Percentiles rank a stretch among this genome's conserved stretches.
These are phyloP conservation scores for Microctenopoma stevenorrisi DNA, from an alignment of 2,797 vertebrate genomes.

Conservation along the genomic window DNA sequence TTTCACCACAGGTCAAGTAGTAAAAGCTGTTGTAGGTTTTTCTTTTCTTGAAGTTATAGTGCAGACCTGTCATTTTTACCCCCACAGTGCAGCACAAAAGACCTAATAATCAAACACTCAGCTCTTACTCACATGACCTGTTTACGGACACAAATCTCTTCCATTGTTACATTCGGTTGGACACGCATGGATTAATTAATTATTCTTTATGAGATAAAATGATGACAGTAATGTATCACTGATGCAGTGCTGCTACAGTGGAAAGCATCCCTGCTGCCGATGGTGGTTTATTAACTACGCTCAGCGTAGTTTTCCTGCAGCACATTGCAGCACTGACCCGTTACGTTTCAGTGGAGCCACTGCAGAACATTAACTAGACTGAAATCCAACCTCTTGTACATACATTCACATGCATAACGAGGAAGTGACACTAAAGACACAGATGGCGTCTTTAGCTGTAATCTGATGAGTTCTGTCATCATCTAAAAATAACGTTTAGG, in stretches of 20 bases:
- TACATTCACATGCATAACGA: neutral
- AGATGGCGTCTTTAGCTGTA: neutral
- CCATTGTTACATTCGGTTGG: no score
- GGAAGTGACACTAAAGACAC: constrained; percentile 5
- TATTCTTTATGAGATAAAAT: neutral
- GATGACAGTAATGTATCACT: neutral
- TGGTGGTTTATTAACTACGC: neutral
- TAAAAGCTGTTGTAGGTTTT: no score
- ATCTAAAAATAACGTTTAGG: constrained; percentile 8
- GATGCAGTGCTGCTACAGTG: neutral
- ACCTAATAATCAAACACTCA: neutral
- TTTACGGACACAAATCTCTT: no score
- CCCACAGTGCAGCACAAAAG: no score
- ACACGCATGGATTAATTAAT: no score
- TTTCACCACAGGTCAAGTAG: no score
- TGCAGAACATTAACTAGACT: neutral
- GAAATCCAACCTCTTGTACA: neutral
- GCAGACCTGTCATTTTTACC: no score
- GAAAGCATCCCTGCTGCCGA: neutral
- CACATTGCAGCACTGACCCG: neutral
- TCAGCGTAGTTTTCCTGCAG: neutral
- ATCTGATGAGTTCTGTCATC: constrained; percentile 5
- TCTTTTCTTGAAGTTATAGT: no score
- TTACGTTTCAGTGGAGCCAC: neutral
- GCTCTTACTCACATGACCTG: neutral